A percentile compares a stretch with the other conserved stretches of the same genome.
Evolutionary conservation across 1,140 invertebrate genomes (phyloP).

Genomic region (Habropoda laboriosa): DNA sequence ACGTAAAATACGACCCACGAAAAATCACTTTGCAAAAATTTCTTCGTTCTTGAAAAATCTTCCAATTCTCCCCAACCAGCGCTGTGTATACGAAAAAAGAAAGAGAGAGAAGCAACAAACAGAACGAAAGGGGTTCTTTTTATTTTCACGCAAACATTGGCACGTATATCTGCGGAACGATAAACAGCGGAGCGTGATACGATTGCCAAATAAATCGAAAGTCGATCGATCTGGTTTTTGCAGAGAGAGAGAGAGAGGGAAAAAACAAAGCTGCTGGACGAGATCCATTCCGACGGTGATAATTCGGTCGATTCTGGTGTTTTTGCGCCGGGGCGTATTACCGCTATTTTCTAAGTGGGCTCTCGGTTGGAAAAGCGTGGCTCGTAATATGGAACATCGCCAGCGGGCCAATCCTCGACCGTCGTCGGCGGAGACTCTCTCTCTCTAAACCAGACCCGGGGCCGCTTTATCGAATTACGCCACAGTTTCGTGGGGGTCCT

Average conservation of each 20-base stretch:
- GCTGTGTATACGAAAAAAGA: neutral
- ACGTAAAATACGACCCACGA: no score
- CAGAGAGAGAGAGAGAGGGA: neutral
- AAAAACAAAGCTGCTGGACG: neutral
- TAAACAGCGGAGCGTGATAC: neutral
- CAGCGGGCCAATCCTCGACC: constrained; percentile 37
- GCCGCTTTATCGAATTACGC: constrained; percentile 42
- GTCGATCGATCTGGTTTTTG: neutral
- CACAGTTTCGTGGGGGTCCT: constrained; percentile 37
- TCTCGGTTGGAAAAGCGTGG: neutral
- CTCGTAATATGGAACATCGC: constrained; percentile 33
- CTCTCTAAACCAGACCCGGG: neutral
- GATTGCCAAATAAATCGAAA: neutral
- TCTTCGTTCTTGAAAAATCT: no score
- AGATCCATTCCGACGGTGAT: neutral
- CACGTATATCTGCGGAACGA: neutral
- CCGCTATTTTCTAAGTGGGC: constrained; percentile 6
- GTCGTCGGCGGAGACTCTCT: neutral
- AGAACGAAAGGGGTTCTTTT: no score
- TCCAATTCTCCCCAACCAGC: no score
- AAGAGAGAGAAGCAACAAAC: neutral
- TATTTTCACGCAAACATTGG: neutral
- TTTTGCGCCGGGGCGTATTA: neutral
- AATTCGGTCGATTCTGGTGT: constrained; percentile 3
- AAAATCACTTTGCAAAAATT: no score